phyloP scores from a whole-genome alignment of 1,140 invertebrate genomes.

The Thereuonema tuberculata region DNA sequence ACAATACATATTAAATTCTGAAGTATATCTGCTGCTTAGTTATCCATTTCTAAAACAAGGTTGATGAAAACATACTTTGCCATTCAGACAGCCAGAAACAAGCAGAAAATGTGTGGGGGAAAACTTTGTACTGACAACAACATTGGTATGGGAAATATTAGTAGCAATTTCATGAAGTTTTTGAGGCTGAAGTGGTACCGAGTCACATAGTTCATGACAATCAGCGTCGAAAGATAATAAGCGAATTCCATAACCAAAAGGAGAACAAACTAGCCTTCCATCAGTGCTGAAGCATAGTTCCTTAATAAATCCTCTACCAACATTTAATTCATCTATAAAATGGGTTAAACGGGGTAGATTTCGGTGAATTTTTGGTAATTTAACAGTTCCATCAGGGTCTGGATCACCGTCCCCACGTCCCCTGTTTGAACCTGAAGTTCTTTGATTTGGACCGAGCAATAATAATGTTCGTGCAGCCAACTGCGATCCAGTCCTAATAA shows the following conservation, averaged over 20 bases:
- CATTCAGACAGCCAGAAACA: constrained; percentile 74
- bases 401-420: not conserved
- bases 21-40: too few species aligned
- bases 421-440: constrained; percentile 1
- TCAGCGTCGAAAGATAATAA: constrained; percentile 60
- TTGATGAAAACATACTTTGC: constrained; percentile 78
- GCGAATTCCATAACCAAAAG: constrained; percentile 67
- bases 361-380: constrained; percentile 41
- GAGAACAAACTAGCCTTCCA: constrained; percentile 75
- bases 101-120: constrained; percentile 68
- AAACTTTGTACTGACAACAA: constrained; percentile 83
- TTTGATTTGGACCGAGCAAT: not conserved
- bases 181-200: constrained; percentile 36
- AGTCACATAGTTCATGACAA: constrained; percentile 62
- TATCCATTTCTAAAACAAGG: too few species aligned
- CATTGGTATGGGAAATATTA: constrained; percentile 57
- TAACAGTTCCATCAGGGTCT: not conserved
- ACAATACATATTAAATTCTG: too few species aligned
- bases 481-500: constrained; percentile 7
- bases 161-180: constrained; percentile 47
- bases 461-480: constrained; percentile 12
- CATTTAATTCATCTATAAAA: constrained; percentile 72
- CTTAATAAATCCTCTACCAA: constrained; percentile 61
- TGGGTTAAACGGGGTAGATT: constrained; percentile 66
- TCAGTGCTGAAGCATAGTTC: constrained; percentile 80